A percentile compares a stretch with the other conserved stretches of the same genome.
Conservation (phyloP, 2,888 invertebrate species). For the Drosophila lutescens region DNA sequence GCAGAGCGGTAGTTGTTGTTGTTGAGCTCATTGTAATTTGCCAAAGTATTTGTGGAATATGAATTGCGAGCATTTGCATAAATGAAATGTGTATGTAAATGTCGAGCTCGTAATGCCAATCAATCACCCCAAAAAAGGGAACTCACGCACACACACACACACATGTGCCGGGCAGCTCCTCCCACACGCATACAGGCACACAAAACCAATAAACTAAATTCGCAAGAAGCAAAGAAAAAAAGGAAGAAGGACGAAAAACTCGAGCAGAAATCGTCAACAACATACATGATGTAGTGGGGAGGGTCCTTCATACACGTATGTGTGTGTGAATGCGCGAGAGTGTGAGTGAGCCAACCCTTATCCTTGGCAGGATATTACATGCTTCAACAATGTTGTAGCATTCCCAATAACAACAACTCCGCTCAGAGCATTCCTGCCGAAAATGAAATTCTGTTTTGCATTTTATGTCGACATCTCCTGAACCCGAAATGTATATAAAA, state of each 20-base stretch:
- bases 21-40: slow-evolving; percentile 70
- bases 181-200: slow-evolving; percentile 60
- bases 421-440: slow-evolving; percentile 73
- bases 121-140: slow-evolving; percentile 74
- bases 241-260: slow-evolving; percentile 55
- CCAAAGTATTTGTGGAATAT: slow-evolving; percentile 76
- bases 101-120: slow-evolving; percentile 73
- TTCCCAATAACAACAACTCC: slow-evolving; percentile 72
- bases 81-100: slow-evolving; percentile 79
- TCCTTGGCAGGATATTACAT: slow-evolving; percentile 77
- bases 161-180: slow-evolving; percentile 57
- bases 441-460: slow-evolving; percentile 80
- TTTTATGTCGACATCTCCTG: slow-evolving; percentile 76
- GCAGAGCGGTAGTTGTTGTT: slow-evolving; percentile 6
- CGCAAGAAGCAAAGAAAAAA: slow-evolving; percentile 58
- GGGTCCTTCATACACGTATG: slow-evolving; percentile 36
- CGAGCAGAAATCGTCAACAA: slow-evolving; percentile 79
- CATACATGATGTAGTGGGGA: slow-evolving; percentile 44
- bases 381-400: slow-evolving; percentile 81
- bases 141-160: slow-evolving; percentile 44
- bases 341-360: slow-evolving; percentile 73
- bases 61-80: slow-evolving; percentile 79
- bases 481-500: slow-evolving; percentile 59
- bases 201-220: slow-evolving; percentile 79
- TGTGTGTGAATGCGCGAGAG: slow-evolving; percentile 27